Base-by-base conservation (phyloP, 2,797 vertebrate species). In the Tragopan temminckii region DNA sequence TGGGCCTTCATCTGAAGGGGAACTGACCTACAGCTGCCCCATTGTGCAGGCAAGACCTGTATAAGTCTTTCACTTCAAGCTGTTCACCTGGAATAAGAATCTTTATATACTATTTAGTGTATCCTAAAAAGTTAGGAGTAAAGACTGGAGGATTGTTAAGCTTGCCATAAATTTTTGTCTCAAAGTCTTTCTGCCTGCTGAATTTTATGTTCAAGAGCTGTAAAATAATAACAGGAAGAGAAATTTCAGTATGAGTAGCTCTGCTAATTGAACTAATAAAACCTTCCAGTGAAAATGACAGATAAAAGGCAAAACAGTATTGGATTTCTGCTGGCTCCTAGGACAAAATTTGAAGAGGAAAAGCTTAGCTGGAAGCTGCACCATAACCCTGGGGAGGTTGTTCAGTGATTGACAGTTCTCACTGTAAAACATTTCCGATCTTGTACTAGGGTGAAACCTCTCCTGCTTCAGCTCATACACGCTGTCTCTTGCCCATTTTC, bases 231-330 rank as follows among this genome's bases (percentile, higher is more conserved):
- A 64, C 15, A 66, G 40, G 66, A 80, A 59, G 70, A 72, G 70
- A 88, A 38, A 81, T 76, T 90, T 84, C 33, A 7, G 33, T 91
- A 43, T 31, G 40, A 40, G 29, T 79, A 76, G 35, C 20, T 86
- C 52, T 86, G 70, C 74, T 90, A 93, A 95, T 80, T 76, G 80
- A 90, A 43, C 57, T 86, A 76, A 80, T 84, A 62, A 83, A 70
- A 76, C 48, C 43, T 90, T 77, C 55, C 40, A 74, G 27, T 36
- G 55, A 81, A 76, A 81, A 84, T 40, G 42, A 72, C n/a, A 79
- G 70, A 58, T 72, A 78, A 78, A 92, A 91, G 58, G 27, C 20
- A 35, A 20, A 64, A 52, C 0, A 4, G 38, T 18, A 38, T 36
- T 59, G 19, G 16, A 48, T 91, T 88, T 94, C 59, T 92, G 31